A percentile compares a stretch with the other conserved stretches of the same genome.
These are phyloP conservation scores for Arrhamphus sclerolepis DNA, from an alignment of 2,797 vertebrate genomes.

Conservation along the genomic window DNA sequence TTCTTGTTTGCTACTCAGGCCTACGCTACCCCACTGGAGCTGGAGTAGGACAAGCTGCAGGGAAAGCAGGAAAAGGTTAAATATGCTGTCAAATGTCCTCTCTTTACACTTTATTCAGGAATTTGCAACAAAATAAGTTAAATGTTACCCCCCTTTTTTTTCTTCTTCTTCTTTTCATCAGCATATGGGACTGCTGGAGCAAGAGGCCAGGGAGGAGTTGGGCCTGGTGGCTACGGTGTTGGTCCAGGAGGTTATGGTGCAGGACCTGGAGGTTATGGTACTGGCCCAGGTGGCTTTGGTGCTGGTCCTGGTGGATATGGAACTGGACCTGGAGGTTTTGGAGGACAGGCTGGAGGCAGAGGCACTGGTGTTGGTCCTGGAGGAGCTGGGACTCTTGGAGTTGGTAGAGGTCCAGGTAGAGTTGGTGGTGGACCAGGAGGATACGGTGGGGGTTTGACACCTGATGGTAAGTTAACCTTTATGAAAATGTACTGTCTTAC, in stretches of 20 bases:
- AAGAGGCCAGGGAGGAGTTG: slow-evolving; percentile 47
- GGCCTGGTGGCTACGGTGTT: slow-evolving; percentile 53
- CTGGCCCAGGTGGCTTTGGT: slow-evolving; percentile 52
- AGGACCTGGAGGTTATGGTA: slow-evolving; percentile 55
- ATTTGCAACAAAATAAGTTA: neutral
- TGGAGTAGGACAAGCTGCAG: slow-evolving; percentile 66
- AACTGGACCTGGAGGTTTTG: slow-evolving; percentile 48
- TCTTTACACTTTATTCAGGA: neutral
- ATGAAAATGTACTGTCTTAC: slow-evolving; percentile 2
- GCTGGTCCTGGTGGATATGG: slow-evolving; percentile 55
- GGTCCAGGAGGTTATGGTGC: slow-evolving; percentile 58
- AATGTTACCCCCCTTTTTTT: neutral
- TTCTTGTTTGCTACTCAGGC: slow-evolving; percentile 50
- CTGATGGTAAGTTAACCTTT: slow-evolving; percentile 52
- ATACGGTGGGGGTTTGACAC: slow-evolving; percentile 54
- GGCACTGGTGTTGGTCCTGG: slow-evolving; percentile 29
- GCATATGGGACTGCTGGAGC: slow-evolving; percentile 66
- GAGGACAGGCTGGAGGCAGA: slow-evolving; percentile 24
- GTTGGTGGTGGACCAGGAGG: slow-evolving; percentile 45
- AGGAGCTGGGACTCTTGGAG: slow-evolving; percentile 49
- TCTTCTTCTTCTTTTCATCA: slow-evolving; percentile 34
- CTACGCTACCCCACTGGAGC: slow-evolving; percentile 73
- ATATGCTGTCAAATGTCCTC: neutral
- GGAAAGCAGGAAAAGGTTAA: slow-evolving; percentile 77
- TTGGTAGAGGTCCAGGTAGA: slow-evolving; percentile 45